phyloP scores from a whole-genome alignment of 1,140 invertebrate species.

The Trachymyrmex septentrionalis region DNA sequence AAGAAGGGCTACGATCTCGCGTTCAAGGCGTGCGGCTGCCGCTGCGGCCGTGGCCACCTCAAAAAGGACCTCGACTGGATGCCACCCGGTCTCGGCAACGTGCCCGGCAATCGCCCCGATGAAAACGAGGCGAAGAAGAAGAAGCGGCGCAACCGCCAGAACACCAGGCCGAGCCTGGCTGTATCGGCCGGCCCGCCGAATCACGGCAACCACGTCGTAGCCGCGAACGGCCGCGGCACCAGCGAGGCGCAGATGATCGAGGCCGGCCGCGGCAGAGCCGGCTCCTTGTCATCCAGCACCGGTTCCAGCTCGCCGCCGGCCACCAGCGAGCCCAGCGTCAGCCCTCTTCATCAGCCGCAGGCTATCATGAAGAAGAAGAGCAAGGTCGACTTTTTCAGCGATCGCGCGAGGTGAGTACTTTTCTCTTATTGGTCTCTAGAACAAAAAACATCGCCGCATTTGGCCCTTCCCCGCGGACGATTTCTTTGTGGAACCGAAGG shows the following conservation, averaged over 20 bases:
- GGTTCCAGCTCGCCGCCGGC: slow-evolving; percentile 90
- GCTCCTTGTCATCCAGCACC: slow-evolving; percentile 89
- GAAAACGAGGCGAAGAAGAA: slow-evolving; percentile 90
- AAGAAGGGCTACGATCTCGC: slow-evolving; percentile 98
- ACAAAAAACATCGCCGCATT: too few species aligned
- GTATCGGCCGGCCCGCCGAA: slow-evolving; percentile 84
- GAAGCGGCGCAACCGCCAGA: slow-evolving; percentile 90
- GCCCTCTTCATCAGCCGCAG: slow-evolving; percentile 88
- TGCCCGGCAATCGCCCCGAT: slow-evolving; percentile 83
- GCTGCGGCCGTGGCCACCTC: slow-evolving; percentile 95
- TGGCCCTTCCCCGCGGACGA: too few species aligned
- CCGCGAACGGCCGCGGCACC: slow-evolving; percentile 75
- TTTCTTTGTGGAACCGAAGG: too few species aligned
- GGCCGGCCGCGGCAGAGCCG: slow-evolving; percentile 87
- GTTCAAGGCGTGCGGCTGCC: slow-evolving; percentile 95
- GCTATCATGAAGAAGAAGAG: slow-evolving; percentile 90
- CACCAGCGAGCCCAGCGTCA: slow-evolving; percentile 91
- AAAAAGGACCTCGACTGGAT: slow-evolving; percentile 98
- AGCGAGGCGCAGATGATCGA: slow-evolving; percentile 82
- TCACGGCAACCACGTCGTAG: slow-evolving; percentile 81
- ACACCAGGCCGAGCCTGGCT: slow-evolving; percentile 88
- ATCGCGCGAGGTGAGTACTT: slow-evolving; percentile 91
- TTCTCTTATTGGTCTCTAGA: background rate
- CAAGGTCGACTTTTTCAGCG: slow-evolving; percentile 93
- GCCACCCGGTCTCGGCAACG: slow-evolving; percentile 88